Evolutionary conservation across 2,113 vertebrate genomes (phyloP), one percentile per base, ranked within the genome.

Genomic region (Natator depressus): DNA sequence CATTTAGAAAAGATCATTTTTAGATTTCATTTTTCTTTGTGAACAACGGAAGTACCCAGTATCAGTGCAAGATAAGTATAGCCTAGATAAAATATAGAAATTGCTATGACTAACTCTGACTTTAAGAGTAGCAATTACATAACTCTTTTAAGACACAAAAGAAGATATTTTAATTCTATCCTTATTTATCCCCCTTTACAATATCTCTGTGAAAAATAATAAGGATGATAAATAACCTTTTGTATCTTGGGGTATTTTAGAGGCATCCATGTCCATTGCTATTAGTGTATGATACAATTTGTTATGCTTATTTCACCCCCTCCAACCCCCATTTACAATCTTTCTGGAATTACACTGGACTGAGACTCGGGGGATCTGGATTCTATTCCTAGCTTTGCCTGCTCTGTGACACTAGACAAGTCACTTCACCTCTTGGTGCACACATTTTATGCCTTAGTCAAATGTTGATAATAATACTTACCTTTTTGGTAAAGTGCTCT

Each of bases 361-460:
- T 75, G 76, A 89, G 10, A 46, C 49, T 85, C 80, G 31, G 20
- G 47, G 62, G 72, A 80, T 86, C 31, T n/a, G 13, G 89, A 55
- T 84, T 84, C 80, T 20, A 62, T 53, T 86, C 49, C 46, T 53
- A 78, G 69, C 29, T 81, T 92, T 89, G 12, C 10, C 85, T 91
- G 42, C 78, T 80, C 93, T n/a, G 76, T 46, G 91, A 50, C 6
- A 47, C 2, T 80, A 95, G 80, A 69, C 6, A n/a, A n/a, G 65
- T 69, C 65, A 53, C n/a, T 92, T 95, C 72, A 88, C 76, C 87
- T 59, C 90, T 94, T 82, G 82, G 86, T 82, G 51, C 88, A 76
- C n/a, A n/a, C n/a, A 47, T 46, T 91, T 95, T 94, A 85, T 85
- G 84, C 53, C 38, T 92, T 55, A 75, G 27, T 25, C 38, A 46